Evolutionary conservation across 2,888 invertebrate genomes (phyloP).

Genomic region (Nycteola revayana): DNA sequence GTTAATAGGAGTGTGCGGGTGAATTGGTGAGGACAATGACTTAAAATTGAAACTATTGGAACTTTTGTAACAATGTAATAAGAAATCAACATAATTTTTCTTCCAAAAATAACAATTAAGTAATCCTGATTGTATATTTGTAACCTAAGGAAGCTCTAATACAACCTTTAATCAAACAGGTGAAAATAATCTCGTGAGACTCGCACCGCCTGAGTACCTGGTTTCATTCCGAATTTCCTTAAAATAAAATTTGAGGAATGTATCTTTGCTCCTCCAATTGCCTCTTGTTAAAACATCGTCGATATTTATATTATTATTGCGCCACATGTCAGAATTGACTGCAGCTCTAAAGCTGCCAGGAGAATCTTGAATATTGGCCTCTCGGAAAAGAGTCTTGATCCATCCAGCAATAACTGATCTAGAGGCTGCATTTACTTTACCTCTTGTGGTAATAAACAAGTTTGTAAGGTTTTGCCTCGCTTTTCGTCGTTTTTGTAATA

Average conservation of each 20-base stretch:
- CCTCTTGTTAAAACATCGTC: conserved; percentile 14
- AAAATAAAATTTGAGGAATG: conserved; percentile 14
- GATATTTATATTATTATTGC: conserved; percentile 7
- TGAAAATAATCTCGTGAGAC: too few relatives aligned
- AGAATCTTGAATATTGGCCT: conserved; percentile 3
- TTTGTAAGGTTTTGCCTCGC: not conserved
- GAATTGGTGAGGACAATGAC: too few relatives aligned
- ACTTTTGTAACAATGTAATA: too few relatives aligned
- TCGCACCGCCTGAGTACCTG: too few relatives aligned
- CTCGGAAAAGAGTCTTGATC: conserved; percentile 9
- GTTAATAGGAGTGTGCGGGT: too few relatives aligned
- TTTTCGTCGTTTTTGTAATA: conserved; percentile 1
- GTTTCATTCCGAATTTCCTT: too few relatives aligned
- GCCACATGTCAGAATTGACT: conserved; percentile 6
- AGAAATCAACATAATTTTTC: too few relatives aligned
- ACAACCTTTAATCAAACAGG: too few relatives aligned
- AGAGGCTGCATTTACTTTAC: conserved; percentile 4
- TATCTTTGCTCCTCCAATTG: conserved; percentile 13
- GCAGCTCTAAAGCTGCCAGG: conserved; percentile 11
- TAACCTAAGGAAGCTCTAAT: too few relatives aligned
- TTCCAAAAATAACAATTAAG: too few relatives aligned
- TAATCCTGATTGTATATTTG: too few relatives aligned
- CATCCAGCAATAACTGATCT: conserved; percentile 14
- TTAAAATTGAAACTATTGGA: too few relatives aligned
- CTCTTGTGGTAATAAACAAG: not conserved